phyloP scores from a whole-genome alignment of 2,888 invertebrate genomes.

The Dasysyrphus tricinctus region DNA sequence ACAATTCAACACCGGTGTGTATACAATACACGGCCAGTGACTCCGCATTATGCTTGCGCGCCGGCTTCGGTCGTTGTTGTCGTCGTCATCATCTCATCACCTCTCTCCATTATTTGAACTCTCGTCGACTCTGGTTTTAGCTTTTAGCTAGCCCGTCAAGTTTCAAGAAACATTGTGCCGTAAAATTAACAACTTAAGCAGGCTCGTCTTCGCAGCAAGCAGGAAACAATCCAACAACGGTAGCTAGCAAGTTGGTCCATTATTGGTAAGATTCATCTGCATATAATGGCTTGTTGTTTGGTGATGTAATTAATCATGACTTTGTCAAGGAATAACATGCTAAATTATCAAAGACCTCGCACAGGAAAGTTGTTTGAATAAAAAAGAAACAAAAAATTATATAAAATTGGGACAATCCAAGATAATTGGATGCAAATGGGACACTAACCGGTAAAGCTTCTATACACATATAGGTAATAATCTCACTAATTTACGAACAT shows the following conservation, averaged over 20 bases:
- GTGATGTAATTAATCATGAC: slow-evolving; percentile 68
- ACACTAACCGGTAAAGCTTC: slow-evolving; percentile 40
- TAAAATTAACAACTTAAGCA: slow-evolving; percentile 60
- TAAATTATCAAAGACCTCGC: slow-evolving; percentile 52
- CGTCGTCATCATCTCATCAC: slow-evolving; percentile 34
- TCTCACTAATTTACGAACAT: slow-evolving; percentile 7
- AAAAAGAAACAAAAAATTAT: slow-evolving; percentile 11
- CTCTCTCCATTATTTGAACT: slow-evolving; percentile 61
- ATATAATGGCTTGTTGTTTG: slow-evolving; percentile 32
- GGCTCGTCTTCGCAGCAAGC: slow-evolving; percentile 14
- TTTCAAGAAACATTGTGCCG: slow-evolving; percentile 40
- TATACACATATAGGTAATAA: background rate
- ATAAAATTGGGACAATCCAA: slow-evolving; percentile 34
- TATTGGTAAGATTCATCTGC: slow-evolving; percentile 59
- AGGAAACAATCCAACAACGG: slow-evolving; percentile 57
- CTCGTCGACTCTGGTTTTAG: slow-evolving; percentile 19
- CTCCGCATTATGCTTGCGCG: slow-evolving; percentile 28
- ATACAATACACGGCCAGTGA: slow-evolving; percentile 58
- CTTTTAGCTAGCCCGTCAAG: slow-evolving; percentile 7
- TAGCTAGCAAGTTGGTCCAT: slow-evolving; percentile 63
- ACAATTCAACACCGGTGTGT: slow-evolving; percentile 6
- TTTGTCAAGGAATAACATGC: slow-evolving; percentile 47
- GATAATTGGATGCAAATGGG: slow-evolving; percentile 64
- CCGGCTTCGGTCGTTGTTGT: slow-evolving; percentile 2
- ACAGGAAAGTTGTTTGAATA: slow-evolving; percentile 14